Conservation (phyloP, 2,888 invertebrate genomes). For the Cephus runcator region DNA sequence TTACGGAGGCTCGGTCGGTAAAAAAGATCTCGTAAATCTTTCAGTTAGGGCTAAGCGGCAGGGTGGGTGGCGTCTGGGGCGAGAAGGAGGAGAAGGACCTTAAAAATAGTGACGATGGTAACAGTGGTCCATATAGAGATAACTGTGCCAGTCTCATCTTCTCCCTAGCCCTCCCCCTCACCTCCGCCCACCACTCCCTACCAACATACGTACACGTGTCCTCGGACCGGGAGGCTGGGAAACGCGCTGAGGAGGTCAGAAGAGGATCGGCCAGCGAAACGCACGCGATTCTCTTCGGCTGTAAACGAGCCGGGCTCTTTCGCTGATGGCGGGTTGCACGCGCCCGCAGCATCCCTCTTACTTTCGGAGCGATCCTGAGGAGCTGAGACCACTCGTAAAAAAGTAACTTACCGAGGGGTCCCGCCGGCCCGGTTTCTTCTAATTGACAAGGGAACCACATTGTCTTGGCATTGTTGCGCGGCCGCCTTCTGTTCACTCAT, state of each 20-base stretch:
- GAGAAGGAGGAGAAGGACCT: constrained; percentile 1
- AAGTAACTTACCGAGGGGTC: not conserved
- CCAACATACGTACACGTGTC: not conserved
- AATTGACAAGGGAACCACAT: constrained; percentile 59
- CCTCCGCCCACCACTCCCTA: not conserved
- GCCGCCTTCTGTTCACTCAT: not conserved
- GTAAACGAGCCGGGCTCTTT: constrained; percentile 42
- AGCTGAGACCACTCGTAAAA: not conserved
- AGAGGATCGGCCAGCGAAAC: constrained; percentile 17
- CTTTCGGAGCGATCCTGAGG: not conserved
- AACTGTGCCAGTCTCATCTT: not conserved
- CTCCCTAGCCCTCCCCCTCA: not conserved
- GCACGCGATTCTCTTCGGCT: constrained; percentile 49
- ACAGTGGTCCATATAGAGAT: constrained; percentile 3
- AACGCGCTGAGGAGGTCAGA: constrained; percentile 6
- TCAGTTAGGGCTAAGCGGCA: not conserved
- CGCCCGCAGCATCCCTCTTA: constrained; percentile 11
- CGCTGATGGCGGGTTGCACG: constrained; percentile 19
- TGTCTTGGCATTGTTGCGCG: constrained; percentile 35
- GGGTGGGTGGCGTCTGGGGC: not conserved
- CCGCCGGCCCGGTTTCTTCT: constrained; percentile 30
- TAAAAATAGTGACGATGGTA: constrained; percentile 26
- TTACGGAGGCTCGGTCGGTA: not conserved
- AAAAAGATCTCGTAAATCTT: constrained; percentile 21
- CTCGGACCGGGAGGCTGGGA: constrained; percentile 12